Percentiles rank a stretch among this genome's conserved stretches.
These are phyloP conservation scores for Chloebia gouldiae DNA, from an alignment of 2,113 vertebrate species.

Conservation along the genomic window DNA sequence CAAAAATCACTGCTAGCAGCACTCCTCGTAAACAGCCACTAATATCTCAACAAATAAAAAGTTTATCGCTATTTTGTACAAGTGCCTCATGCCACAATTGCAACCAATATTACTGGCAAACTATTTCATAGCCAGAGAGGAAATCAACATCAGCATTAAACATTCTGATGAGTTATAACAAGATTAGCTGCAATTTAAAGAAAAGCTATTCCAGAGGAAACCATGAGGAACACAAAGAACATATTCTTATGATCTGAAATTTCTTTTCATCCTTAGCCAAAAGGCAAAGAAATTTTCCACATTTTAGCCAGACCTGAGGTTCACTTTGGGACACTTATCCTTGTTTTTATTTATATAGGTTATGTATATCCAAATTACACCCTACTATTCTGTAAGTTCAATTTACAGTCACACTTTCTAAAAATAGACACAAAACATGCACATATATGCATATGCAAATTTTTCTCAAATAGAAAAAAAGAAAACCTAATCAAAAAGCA, in stretches of 20 bases:
- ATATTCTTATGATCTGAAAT: background rate
- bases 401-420: background rate
- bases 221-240: background rate
- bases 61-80: background rate
- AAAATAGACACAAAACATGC: background rate
- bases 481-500: background rate
- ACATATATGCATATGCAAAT: background rate
- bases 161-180: background rate
- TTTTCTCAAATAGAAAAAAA: background rate
- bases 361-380: background rate
- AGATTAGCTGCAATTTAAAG: background rate
- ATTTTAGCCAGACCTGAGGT: background rate
- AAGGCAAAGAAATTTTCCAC: background rate
- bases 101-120: conserved; percentile 27
- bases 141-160: conserved; percentile 12
- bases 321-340: background rate
- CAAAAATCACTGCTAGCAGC: background rate
- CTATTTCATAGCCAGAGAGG: background rate
- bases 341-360: background rate
- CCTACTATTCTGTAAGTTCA: background rate
- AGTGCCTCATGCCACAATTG: background rate
- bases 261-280: background rate
- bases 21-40: background rate
- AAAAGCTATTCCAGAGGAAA: background rate
- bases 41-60: background rate